Evolutionary conservation across 2,113 vertebrate genomes (phyloP), one percentile per base, ranked within the genome.

Genomic region (Eupsittula cactorum): DNA sequence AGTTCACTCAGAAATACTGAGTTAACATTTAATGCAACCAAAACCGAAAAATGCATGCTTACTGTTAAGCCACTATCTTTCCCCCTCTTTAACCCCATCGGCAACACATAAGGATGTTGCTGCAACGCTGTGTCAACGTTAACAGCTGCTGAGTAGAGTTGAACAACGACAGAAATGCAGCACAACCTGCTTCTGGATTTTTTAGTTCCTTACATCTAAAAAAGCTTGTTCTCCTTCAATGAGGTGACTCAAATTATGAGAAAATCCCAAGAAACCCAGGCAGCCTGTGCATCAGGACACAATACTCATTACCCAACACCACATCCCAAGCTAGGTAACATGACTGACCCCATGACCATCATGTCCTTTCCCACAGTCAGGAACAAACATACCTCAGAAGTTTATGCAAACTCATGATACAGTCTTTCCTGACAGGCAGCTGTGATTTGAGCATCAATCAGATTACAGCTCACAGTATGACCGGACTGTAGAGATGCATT

Each of bases 71-170:
- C 77, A 50, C 55, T 33, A 28, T 21, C 57, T 53, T 59, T 59
- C 57, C 31, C 37, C 33, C 17, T 5, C 63, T 62, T 86, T 25
- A 84, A 65, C 62, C 65, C 79, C 62, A 41, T 0, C 47, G 59
- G 57, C 73, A 84, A 49, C 0, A 49, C 0, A 0, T 11, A 64
- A 91, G n/a, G 39, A 19, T 3, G 0, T 1, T 77, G 83, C 76
- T 80, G 63, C 74, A 91, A 82, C 8, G 42, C 17, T 62, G 12
- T 67, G n/a, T 27, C 76, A 90, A 37, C 1, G 0, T 4, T 4
- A 78, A 82, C 29, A 82, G 64, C 55, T 42, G 53, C 68, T 47
- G 11, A 0, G 27, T 35, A 42, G 50, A 74, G 50, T 0, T 44
- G 24, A 74, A 69, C 9, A 31, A 31, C 3, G 16, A 71, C 89